These are phyloP conservation scores for Acanthosepion esculentum DNA, from an alignment of 2,888 invertebrate species.

Conservation along the genomic window DNA sequence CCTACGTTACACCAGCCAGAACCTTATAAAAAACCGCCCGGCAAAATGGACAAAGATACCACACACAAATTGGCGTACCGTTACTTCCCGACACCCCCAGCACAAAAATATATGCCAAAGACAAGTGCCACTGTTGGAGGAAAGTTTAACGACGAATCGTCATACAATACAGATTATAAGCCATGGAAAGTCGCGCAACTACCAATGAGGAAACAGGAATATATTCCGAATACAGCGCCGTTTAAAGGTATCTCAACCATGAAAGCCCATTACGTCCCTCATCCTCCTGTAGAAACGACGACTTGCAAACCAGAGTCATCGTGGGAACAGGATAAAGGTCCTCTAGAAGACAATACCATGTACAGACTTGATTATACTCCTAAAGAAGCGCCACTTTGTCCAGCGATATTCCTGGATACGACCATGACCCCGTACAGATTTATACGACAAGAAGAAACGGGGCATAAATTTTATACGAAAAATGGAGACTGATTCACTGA, in stretches of 20 bases:
- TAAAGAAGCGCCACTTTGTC: neutral
- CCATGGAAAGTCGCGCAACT: neutral
- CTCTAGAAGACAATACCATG: neutral
- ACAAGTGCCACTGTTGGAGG: too few relatives aligned
- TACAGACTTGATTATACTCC: neutral
- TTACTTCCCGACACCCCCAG: neutral
- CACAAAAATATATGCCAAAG: neutral
- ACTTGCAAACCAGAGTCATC: neutral
- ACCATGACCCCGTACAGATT: neutral
- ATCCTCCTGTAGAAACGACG: neutral
- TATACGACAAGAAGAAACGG: neutral
- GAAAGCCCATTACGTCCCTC: neutral
- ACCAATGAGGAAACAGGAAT: neutral
- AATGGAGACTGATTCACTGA: neutral
- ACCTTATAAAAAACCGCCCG: neutral
- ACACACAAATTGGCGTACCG: constrained; percentile 25
- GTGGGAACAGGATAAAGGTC: neutral
- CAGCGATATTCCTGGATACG: neutral
- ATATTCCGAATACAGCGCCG: neutral
- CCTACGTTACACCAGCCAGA: neutral
- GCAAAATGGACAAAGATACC: constrained; percentile 36
- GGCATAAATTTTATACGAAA: neutral
- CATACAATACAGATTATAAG: neutral
- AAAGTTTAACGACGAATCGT: neutral
- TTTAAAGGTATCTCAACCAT: constrained; percentile 25